Base-by-base conservation (phyloP, 2,797 vertebrate genomes). In the Mus minutoides region DNA sequence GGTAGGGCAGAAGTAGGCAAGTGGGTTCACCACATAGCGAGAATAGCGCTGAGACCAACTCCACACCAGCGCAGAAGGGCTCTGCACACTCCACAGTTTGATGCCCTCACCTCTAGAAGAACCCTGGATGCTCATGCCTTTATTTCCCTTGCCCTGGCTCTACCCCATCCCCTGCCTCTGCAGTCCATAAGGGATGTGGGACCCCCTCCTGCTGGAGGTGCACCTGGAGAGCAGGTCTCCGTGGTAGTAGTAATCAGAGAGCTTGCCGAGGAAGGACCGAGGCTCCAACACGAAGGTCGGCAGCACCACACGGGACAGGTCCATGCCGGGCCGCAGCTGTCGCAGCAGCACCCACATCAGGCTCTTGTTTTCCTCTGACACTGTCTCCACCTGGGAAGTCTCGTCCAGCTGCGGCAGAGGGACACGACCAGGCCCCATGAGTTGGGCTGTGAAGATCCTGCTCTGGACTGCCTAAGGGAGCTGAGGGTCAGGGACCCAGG, bases 241-340 rank as follows among this genome's bases (percentile, higher is more conserved):
- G 0, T 99, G 99, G 98, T 99, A 99, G 98, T 99, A 99, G 98
- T 99, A 99, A 98, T 99, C 99, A 0, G 99, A 99, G 76, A 99
- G 99, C 85, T 99, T 99, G 98, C 99, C 99, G 83, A 99, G 99
- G 98, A 99, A 99, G 0, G 99, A 99, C 37, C 99, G 99, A 0
- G 99, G 99, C 98, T 99, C 99, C 97, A 99, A 98, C 96, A 99
- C 99, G 97, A 99, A 99, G 5, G 99, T 99, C 86, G 99, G 99
- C 94, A 99, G 98, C 95, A 99, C 99, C 91, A 99, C 99, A 4
- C 99, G 99, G 0, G 99, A 99, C 96, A 99, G 98, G 98, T 99
- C 99, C 99, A 99, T 99, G 92, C 99, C 99, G 0, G 99, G 99
- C 76, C 99, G 98, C 96, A 99, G 98, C 98, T 99, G 99, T 96